Percentiles rank a stretch among this genome's conserved stretches.
phyloP scores from a whole-genome alignment of 2,797 vertebrate species.

The Hoplostethus atlanticus region DNA sequence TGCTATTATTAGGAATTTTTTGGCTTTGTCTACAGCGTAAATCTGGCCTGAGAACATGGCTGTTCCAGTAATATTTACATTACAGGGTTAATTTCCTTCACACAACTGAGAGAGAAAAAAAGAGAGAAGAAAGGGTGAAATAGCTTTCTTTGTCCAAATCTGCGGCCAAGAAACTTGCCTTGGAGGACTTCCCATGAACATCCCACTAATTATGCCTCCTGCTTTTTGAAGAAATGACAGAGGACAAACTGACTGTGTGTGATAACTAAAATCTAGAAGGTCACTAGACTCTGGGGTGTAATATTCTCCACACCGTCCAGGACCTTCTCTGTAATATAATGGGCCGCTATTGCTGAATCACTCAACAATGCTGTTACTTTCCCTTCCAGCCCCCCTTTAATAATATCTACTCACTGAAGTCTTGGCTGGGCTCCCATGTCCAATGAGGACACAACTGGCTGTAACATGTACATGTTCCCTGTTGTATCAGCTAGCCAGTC shows the following conservation, averaged over 20 bases:
- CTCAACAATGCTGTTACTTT: constrained; percentile 12
- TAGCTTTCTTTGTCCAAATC: not conserved
- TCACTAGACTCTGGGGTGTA: not conserved
- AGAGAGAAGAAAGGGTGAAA: not conserved
- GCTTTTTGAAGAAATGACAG: not conserved
- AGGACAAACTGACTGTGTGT: not conserved
- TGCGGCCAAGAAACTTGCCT: not conserved
- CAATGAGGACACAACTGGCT: no score
- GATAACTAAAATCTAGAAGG: not conserved
- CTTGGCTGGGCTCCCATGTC: no score
- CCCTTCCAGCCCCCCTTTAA: constrained; percentile 1
- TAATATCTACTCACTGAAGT: constrained; percentile 41
- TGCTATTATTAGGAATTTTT: not conserved
- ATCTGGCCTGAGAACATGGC: not conserved
- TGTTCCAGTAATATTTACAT: not conserved
- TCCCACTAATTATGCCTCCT: not conserved
- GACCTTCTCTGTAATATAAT: constrained; percentile 38
- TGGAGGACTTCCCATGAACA: not conserved
- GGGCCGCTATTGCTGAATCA: constrained; percentile 38
- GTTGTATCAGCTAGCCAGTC: no score
- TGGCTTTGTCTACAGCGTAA: not conserved
- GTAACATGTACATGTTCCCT: no score
- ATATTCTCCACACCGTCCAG: constrained; percentile 20
- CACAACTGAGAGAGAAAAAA: not conserved
- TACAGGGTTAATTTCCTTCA: not conserved